phyloP scores from a whole-genome alignment of 2,113 vertebrate genomes.

The Macroglossus sobrinus region DNA sequence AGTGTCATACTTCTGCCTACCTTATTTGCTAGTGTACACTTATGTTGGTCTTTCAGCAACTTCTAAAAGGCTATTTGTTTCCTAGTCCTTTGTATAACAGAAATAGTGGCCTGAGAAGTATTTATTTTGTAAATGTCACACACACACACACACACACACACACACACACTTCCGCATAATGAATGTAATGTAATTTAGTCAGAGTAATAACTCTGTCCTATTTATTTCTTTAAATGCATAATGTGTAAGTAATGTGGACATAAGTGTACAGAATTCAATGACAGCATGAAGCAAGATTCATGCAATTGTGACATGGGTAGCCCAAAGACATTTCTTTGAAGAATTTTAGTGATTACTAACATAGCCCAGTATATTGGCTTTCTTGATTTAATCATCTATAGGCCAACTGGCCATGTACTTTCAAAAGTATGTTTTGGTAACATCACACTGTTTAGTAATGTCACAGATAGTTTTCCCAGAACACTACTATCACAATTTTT shows the following conservation, averaged over 20 bases:
- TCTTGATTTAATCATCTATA: neutral
- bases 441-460: neutral
- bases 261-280: neutral
- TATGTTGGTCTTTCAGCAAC: neutral
- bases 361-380: neutral
- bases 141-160: neutral
- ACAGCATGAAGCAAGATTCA: neutral
- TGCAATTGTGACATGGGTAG: neutral
- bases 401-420: neutral
- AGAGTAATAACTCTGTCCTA: neutral
- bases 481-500: neutral
- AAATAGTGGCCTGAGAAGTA: neutral
- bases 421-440: neutral
- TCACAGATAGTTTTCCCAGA: neutral
- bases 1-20: neutral
- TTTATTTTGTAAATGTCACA: neutral
- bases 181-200: neutral
- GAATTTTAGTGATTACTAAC: neutral
- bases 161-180: neutral
- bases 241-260: neutral
- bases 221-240: neutral
- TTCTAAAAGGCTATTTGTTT: neutral
- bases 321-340: neutral
- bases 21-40: neutral
- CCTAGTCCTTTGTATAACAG: neutral